phyloP scores from a whole-genome alignment of 2,888 invertebrate genomes.

The Sturmia bella region DNA sequence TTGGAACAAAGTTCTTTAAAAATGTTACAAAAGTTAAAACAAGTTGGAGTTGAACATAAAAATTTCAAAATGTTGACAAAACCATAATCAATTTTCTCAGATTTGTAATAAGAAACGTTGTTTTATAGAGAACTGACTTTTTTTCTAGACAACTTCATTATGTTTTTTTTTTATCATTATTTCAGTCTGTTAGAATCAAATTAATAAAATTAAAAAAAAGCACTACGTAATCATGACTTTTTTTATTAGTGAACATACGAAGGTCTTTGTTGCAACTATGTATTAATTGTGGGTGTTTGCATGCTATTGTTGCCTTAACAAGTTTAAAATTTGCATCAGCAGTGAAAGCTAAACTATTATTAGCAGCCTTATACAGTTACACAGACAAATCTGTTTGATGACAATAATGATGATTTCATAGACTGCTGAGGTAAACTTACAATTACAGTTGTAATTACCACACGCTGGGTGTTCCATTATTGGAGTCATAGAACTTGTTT shows the following conservation, averaged over 20 bases:
- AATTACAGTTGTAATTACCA: background rate
- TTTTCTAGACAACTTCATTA: no score
- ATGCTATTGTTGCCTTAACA: conserved; percentile 24
- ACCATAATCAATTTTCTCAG: no score
- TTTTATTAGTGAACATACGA: background rate
- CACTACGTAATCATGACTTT: no score
- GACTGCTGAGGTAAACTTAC: background rate
- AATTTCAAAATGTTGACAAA: no score
- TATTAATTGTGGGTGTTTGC: conserved; percentile 47
- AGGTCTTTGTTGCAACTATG: conserved; percentile 40
- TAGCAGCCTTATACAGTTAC: conserved; percentile 28
- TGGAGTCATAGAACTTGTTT: no score
- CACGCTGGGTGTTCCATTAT: no score
- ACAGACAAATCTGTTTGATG: conserved; percentile 22
- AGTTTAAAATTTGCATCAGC: conserved; percentile 44
- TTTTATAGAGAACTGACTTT: no score
- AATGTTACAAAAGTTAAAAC: background rate
- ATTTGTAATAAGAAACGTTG: no score
- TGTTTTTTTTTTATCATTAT: no score
- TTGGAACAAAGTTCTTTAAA: background rate
- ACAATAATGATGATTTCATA: conserved; percentile 58
- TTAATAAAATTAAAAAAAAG: no score
- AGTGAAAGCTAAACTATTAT: conserved; percentile 64
- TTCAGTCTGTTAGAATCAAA: no score
- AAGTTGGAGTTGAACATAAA: no score